Percentiles rank a stretch among this genome's conserved stretches.
Conservation (phyloP, 2,797 vertebrate species). For the Halcyon smyrnensis region DNA sequence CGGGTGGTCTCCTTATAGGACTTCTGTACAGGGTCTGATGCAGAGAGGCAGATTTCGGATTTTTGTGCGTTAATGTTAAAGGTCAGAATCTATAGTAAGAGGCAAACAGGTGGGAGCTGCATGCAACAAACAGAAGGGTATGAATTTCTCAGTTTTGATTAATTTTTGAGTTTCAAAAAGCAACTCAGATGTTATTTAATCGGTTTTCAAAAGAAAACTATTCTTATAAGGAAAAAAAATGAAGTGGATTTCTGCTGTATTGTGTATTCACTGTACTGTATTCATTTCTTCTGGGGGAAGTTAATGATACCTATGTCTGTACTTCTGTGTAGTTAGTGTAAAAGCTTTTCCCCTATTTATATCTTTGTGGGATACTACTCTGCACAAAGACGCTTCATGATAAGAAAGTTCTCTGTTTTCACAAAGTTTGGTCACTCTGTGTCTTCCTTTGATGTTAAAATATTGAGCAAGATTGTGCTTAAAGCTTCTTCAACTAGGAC, state of each 20-base stretch:
- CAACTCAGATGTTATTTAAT: background rate
- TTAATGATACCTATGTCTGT: accelerated
- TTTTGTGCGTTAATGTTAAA: slow-evolving; percentile 19
- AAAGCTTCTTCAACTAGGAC: background rate
- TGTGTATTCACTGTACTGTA: background rate
- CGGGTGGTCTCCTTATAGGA: slow-evolving; percentile 59
- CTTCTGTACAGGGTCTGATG: slow-evolving; percentile 15
- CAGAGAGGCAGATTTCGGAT: background rate
- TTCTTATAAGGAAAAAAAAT: background rate
- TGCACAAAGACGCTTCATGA: background rate
- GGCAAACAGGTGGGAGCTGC: background rate
- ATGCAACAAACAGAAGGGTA: background rate
- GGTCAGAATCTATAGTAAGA: background rate
- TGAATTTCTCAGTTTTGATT: background rate
- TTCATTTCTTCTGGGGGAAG: background rate
- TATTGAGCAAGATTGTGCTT: background rate
- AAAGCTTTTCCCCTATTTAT: background rate
- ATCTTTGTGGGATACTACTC: background rate
- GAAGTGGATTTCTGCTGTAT: background rate
- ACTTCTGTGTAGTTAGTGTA: background rate
- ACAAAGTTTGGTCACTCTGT: background rate
- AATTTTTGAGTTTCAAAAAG: background rate
- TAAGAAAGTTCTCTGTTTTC: background rate
- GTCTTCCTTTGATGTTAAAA: background rate
- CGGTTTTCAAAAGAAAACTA: background rate